Percentiles rank a stretch among this genome's conserved stretches.
Evolutionary conservation across 2,113 vertebrate genomes (phyloP).

Genomic region (Labrus mixtus): DNA sequence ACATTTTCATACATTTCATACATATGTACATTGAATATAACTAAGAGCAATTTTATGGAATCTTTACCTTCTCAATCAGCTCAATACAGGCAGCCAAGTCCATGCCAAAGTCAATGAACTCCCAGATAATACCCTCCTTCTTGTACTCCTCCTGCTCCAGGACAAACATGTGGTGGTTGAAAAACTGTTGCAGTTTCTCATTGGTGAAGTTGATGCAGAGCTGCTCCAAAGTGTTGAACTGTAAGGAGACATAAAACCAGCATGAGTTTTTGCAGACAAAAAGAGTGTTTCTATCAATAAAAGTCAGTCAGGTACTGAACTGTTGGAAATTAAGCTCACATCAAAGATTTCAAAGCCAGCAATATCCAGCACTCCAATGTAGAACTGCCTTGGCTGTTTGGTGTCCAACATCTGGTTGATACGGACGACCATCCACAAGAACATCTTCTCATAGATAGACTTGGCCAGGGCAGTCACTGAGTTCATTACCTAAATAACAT

Average conservation of each 20-base stretch:
- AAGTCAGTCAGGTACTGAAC: background rate
- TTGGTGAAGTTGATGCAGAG: slow-evolving; percentile 93
- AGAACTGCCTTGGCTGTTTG: slow-evolving; percentile 85
- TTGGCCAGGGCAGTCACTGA: slow-evolving; percentile 76
- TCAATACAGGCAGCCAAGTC: slow-evolving; percentile 92
- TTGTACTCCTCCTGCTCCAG: slow-evolving; percentile 92
- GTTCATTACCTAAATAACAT: slow-evolving; percentile 64
- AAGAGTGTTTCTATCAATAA: background rate
- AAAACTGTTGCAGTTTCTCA: slow-evolving; percentile 93
- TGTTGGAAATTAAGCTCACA: slow-evolving; percentile 62
- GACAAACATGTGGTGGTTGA: slow-evolving; percentile 89
- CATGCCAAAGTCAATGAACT: slow-evolving; percentile 94
- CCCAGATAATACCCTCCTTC: slow-evolving; percentile 91
- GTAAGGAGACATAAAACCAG: background rate
- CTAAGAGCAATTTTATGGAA: too few relatives aligned
- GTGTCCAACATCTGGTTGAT: slow-evolving; percentile 84
- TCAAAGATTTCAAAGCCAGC: slow-evolving; percentile 88
- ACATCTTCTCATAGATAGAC: slow-evolving; percentile 83
- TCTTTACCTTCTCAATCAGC: slow-evolving; percentile 90
- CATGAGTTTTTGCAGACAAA: background rate
- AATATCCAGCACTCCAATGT: slow-evolving; percentile 94
- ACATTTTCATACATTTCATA: background rate
- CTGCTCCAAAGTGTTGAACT: slow-evolving; percentile 92
- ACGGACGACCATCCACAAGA: slow-evolving; percentile 82
- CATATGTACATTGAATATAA: too few relatives aligned